phyloP scores from a whole-genome alignment of 2,113 vertebrate species.

The Hippoglossus stenolepis region DNA sequence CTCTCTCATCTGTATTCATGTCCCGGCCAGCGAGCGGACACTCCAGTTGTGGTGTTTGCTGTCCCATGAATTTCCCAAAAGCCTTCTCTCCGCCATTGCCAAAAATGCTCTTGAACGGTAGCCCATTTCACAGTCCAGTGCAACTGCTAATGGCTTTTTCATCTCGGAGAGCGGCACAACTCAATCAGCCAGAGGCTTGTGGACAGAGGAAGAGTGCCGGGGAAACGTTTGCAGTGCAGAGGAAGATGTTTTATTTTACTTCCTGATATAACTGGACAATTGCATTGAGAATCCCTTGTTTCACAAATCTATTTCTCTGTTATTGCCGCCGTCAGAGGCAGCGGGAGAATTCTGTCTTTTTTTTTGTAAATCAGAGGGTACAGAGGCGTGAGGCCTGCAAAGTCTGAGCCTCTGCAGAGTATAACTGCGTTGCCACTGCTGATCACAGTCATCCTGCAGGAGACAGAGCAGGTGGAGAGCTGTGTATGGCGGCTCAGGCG shows the following conservation, averaged over 20 bases:
- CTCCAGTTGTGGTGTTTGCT: constrained; percentile 61
- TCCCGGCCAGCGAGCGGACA: constrained; percentile 27
- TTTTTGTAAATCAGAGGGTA: constrained; percentile 18
- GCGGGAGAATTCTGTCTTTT: constrained; percentile 9
- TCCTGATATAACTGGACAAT: constrained; percentile 27
- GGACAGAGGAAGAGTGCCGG: constrained; percentile 43
- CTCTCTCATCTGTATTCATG: constrained; percentile 52
- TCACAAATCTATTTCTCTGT: constrained; percentile 29
- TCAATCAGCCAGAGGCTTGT: constrained; percentile 68
- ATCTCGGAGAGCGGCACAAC: constrained; percentile 64
- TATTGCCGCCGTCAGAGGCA: constrained; percentile 32
- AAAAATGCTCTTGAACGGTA: constrained; percentile 67
- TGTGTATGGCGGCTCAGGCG: constrained; percentile 20
- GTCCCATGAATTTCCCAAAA: constrained; percentile 63
- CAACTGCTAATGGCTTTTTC: constrained; percentile 75
- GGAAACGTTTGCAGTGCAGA: constrained; percentile 29
- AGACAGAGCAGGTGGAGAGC: constrained; percentile 44
- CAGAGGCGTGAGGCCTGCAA: constrained; percentile 16
- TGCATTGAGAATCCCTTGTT: constrained; percentile 15
- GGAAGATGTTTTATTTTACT: constrained; percentile 28
- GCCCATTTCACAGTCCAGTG: constrained; percentile 80
- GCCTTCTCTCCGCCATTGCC: constrained; percentile 55
- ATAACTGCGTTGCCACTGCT: constrained; percentile 55
- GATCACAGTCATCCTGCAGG: constrained; percentile 58
- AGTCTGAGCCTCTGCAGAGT: constrained; percentile 27